These are phyloP conservation scores for Anoncus sp. DNA, from an alignment of 2,888 invertebrate genomes.

Conservation along the genomic window DNA sequence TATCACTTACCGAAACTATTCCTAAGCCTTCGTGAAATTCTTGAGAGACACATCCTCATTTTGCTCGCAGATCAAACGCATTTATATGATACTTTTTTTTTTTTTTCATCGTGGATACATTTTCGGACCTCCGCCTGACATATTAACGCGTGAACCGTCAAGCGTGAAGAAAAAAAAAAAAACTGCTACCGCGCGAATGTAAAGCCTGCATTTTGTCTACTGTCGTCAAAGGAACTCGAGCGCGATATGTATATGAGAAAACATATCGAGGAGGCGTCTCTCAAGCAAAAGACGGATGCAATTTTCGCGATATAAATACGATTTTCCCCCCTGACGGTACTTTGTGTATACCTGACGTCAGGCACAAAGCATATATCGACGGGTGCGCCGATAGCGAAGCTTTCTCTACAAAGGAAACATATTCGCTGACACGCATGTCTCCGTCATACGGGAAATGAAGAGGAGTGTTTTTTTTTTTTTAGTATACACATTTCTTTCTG, in stretches of 20 bases:
- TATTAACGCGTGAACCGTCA: neutral
- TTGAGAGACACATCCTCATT: no score
- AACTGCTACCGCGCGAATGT: conserved; percentile 12
- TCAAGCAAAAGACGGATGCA: conserved; percentile 6
- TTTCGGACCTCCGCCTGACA: no score
- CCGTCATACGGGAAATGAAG: neutral
- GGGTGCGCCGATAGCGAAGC: neutral
- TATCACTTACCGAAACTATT: no score
- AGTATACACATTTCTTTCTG: conserved; percentile 7
- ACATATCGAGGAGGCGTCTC: neutral
- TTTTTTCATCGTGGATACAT: neutral
- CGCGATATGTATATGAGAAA: conserved; percentile 2
- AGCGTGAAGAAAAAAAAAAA: neutral
- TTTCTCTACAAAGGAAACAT: conserved; percentile 10
- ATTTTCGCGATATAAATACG: conserved; percentile 28
- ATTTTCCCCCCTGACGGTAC: conserved; percentile 16
- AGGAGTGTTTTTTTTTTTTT: conserved; percentile 6
- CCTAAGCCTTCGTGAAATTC: no score
- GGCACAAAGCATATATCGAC: conserved; percentile 2
- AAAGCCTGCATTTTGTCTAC: conserved; percentile 11
- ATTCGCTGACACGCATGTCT: conserved; percentile 14
- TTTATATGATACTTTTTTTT: no score
- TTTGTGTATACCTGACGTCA: conserved; percentile 7
- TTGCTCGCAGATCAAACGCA: no score
- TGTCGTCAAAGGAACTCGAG: conserved; percentile 16